Base-by-base conservation (phyloP, 2,113 vertebrate species). In the Neodon shergylaensis region DNA sequence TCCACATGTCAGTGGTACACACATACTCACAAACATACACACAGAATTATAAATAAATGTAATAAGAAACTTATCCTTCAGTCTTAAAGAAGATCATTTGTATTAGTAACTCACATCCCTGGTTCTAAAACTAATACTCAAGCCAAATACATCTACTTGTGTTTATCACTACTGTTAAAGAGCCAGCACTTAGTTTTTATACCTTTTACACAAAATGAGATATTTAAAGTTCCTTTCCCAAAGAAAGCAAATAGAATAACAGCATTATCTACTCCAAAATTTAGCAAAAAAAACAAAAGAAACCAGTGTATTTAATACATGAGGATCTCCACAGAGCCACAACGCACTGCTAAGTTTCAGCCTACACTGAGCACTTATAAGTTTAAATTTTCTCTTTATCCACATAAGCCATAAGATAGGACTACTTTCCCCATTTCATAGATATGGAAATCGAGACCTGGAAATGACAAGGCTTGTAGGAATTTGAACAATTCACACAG, bases 231-330 rank as follows among this genome's bases (percentile, higher is more conserved):
- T 93, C 68, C 7, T 96, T 90, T 93, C 65, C 81, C 87, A 95
- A 97, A 91, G 85, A 73, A 66, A 63, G 97, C 77, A 97, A 83
- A 95, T 0, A 93, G 16, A 84, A 86, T 49, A 95, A 94, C 88
- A 17, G 14, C 92, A 83, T 89, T 63, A 96, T 39, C 12, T 88
- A 47, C 21, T 95, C 79, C 72, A 93, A 97, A 94, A 87, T 96
- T 96, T 72, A 91, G 52, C 88, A 96, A 92, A 12, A 92, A 12
- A 65, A 96, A 54, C 94, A 92, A 92, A 96, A 93, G 26, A 93
- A 74, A 49, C 52, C 65, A 88, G 90, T 93, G 79, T 93, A 93
- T 85, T 90, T 52, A 94, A 94, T 33, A 94, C 65, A 81, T 63
- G 89, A 47, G 26, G 26, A 76, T 93, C 83, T 66, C 24, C 78